Percentiles rank a stretch among this genome's conserved stretches.
Conservation (phyloP, 2,113 vertebrate species). For the Scomber scombrus region DNA sequence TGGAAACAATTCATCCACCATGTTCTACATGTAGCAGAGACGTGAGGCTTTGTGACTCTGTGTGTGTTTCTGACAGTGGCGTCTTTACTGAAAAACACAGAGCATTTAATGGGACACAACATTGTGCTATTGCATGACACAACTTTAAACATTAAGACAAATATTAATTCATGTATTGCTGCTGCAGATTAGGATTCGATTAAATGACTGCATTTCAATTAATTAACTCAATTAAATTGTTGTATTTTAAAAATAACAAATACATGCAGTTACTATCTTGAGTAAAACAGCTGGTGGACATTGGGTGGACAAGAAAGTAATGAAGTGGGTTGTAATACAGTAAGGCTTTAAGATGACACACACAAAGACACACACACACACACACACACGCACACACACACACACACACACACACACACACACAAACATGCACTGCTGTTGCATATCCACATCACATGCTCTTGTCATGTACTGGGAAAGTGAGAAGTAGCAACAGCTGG, state of each 20-base stretch:
- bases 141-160: too few relatives aligned
- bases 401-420: background rate
- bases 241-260: background rate
- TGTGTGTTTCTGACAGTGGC: too few relatives aligned
- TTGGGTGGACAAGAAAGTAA: background rate
- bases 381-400: too few relatives aligned
- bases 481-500: constrained; percentile 75
- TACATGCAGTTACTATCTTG: background rate
- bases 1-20: too few relatives aligned
- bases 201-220: background rate
- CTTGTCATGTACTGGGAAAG: constrained; percentile 58
- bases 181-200: too few relatives aligned
- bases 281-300: background rate
- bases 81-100: too few relatives aligned
- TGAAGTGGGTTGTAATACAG: background rate
- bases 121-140: too few relatives aligned
- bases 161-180: too few relatives aligned
- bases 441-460: constrained; percentile 65
- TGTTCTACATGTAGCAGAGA: too few relatives aligned
- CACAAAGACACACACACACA: background rate
- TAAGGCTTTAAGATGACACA: constrained; percentile 30
- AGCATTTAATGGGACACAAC: too few relatives aligned
- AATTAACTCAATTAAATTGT: background rate
- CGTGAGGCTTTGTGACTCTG: too few relatives aligned
- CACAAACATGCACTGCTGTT: constrained; percentile 21